Conservation (phyloP, 2,113 vertebrate species). For the Nesoenas mayeri region DNA sequence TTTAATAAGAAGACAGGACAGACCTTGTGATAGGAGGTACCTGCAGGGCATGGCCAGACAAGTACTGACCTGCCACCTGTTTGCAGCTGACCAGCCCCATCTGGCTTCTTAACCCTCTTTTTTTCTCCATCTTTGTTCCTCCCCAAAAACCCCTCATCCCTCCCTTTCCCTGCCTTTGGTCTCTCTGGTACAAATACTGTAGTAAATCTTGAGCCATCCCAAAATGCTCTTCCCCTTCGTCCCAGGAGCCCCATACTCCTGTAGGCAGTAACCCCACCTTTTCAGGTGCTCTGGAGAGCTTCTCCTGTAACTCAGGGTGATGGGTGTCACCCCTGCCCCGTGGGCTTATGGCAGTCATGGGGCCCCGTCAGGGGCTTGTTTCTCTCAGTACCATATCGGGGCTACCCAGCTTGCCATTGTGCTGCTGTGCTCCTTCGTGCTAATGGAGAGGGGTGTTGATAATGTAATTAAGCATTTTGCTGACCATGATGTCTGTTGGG, state of each 20-base stretch:
- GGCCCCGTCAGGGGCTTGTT: not conserved
- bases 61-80: not conserved
- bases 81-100: not conserved
- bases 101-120: not conserved
- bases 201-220: not conserved
- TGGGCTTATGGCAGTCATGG: not conserved
- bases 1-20: not conserved
- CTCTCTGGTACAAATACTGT: not conserved
- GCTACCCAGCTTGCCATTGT: not conserved
- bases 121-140: not conserved
- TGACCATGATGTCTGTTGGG: not conserved
- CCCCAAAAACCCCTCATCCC: not conserved
- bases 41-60: not conserved
- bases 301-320: not conserved
- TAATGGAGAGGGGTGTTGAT: not conserved
- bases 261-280: not conserved
- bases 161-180: not conserved
- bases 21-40: not conserved
- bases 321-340: not conserved
- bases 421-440: rapidly evolving
- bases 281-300: not conserved
- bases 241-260: not conserved
- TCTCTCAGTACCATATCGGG: not conserved
- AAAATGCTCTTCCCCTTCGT: not conserved
- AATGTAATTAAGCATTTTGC: not conserved